Evolutionary conservation across 2,888 invertebrate species (phyloP), one percentile per base, ranked within the genome.

Genomic region (Drosophila melanosoma): DNA sequence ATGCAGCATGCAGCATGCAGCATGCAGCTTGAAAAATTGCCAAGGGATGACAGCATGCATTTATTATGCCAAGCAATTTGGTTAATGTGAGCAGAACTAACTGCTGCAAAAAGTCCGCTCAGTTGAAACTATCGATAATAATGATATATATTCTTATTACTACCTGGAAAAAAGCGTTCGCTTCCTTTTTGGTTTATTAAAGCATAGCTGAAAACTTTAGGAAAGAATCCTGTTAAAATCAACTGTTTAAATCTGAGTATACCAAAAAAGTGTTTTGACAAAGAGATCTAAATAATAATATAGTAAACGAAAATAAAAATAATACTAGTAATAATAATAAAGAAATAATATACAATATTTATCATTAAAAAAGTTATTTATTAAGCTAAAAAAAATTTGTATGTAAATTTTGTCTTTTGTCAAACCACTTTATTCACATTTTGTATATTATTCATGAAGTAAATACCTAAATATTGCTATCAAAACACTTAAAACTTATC

Each of bases 1-100:
- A 45, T 23, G 69, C 51, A 36, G 17, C n/a, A 45, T 23, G 69
- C 51, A 35, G 52, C n/a, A 45, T 23, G 69, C 51, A 36, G 17
- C n/a, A 45, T 23, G 69, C 51, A 35, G 52, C n/a, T 17, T 33
- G 38, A 38, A 56, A 68, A 42, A 26, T 17, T 42, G 40, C 33
- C 10, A 20, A 42, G 10, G 2, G 12, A 6, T 40, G 40, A 26
- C 40, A 36, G 23, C 17, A 11, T 57, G 20, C 33, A 70, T 40
- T 45, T 70, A 49, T 70, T 70, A 40, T 15, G 8, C 20, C 12
- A 20, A 17, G 32, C 20, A 17, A 60, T 59, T 33, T 10, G 61
- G 12, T 10, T 23, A 53, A 20, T 23, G 32, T 17, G 3, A 10
- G 15, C 1, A 17, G 15, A n/a, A 17, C n/a, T 17, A 12, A 58